A percentile compares a stretch with the other conserved stretches of the same genome.
Conservation (phyloP, 2,888 invertebrate species). For the Plemyria rubiginata region DNA sequence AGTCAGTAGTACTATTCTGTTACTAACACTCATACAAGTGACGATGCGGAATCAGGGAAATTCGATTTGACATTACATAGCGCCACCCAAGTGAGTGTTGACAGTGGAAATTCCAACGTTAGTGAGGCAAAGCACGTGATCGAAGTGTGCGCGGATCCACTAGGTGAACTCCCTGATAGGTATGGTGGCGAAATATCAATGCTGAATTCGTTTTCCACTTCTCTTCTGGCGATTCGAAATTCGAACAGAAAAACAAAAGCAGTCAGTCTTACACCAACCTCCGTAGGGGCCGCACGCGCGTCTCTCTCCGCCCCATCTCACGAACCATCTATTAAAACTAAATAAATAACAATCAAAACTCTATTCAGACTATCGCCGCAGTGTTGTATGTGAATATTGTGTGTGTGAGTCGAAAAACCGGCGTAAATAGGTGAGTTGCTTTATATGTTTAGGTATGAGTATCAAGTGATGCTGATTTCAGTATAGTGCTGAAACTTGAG, state of each 20-base stretch:
- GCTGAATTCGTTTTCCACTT: conserved; percentile 22
- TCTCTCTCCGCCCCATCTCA: conserved; percentile 1
- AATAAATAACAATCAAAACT: conserved; percentile 33
- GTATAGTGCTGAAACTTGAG: conserved; percentile 9
- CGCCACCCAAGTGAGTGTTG: too few relatives aligned
- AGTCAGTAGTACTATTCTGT: too few relatives aligned
- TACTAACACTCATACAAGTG: too few relatives aligned
- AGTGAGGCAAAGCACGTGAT: too few relatives aligned
- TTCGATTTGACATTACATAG: too few relatives aligned
- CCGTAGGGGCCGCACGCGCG: conserved; percentile 32
- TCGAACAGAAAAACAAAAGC: background rate
- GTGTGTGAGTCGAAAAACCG: conserved; percentile 32
- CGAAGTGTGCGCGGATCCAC: too few relatives aligned
- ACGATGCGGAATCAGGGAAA: too few relatives aligned
- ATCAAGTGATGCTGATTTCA: background rate
- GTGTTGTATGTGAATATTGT: conserved; percentile 39
- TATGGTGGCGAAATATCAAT: too few relatives aligned
- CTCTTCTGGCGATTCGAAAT: conserved; percentile 15
- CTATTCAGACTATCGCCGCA: conserved; percentile 19
- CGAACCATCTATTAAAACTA: conserved; percentile 32
- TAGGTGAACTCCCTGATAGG: too few relatives aligned
- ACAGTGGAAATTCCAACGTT: too few relatives aligned
- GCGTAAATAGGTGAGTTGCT: conserved; percentile 34
- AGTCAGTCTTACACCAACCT: conserved; percentile 33
- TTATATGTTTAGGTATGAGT: conserved; percentile 10